Base-by-base conservation (phyloP, 2,888 invertebrate genomes). In the Xylocampa areola region DNA sequence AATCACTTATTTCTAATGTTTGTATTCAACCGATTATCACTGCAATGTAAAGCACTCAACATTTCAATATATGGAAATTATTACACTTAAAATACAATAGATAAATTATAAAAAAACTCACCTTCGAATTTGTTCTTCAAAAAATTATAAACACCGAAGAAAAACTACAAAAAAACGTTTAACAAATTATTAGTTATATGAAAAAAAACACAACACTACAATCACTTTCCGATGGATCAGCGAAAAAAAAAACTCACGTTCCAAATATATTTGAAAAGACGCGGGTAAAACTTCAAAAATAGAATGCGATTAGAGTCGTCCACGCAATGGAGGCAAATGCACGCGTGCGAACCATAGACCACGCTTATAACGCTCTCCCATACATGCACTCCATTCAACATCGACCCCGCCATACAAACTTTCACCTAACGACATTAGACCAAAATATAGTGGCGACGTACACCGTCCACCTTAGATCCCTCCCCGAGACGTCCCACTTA, bases 281-380 rank as follows among this genome's bases (percentile, higher is more conserved):
- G 61, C 76, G 73, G n/a, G 39, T 47, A 62, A 75, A 59, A 40
- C 48, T 61, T 60, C 17, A 48, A 70, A 76, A 58, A 52, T 73
- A 65, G 72, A 77, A 79, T 79, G 67, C 78, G 80, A 70, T 76
- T 50, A 60, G 68, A 75, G 71, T 68, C 74, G 69, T 64, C 68
- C 68, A 76, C 79, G 68, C 59, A 65, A 74, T 76, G 71, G 59
- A 76, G 69, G 63, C 77, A 71, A 77, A 79, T 79, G 76, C 68
- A 77, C 77, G 68, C 77, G 75, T 75, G 75, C 74, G 76, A 73
- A 73, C 74, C 75, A 75, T 75, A 75, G 65, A 73, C 74, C 75
- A 75, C 75, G 74, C 71, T 75, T 75, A 68, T 75, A 75, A 71
- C 73, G 61, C 71, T 75, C 75, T 75, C 77, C 75, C 75, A 75